Conservation (phyloP, 2,888 invertebrate genomes). For the Sisyra terminalis region DNA sequence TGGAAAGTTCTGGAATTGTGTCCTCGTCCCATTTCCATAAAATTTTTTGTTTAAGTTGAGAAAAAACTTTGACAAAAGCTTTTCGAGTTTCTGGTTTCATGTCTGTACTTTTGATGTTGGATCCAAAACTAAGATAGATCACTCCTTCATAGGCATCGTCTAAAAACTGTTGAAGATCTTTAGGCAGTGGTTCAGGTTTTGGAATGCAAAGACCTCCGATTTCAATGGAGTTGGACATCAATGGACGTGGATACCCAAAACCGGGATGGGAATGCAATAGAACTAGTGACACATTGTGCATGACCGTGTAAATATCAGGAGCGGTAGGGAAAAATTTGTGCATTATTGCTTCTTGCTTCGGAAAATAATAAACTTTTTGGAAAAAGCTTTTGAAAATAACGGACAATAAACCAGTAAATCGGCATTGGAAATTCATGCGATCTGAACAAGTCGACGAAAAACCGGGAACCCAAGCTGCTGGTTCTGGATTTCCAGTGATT, state of each 20-base stretch:
- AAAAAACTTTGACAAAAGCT: conserved; percentile 11
- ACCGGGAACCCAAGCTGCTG: conserved; percentile 21
- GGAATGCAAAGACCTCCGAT: conserved; percentile 15
- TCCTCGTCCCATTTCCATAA: conserved; percentile 12
- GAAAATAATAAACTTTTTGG: conserved; percentile 8
- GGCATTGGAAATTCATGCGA: conserved; percentile 21
- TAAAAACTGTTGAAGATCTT: conserved; percentile 9
- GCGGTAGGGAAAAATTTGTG: conserved; percentile 13
- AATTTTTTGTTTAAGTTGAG: conserved; percentile 10
- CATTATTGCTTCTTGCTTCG: conserved; percentile 10
- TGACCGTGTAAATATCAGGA: conserved; percentile 12
- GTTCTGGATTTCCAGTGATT: conserved; percentile 19
- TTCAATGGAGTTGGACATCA: conserved; percentile 15
- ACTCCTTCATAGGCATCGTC: conserved; percentile 9
- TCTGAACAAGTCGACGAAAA: conserved; percentile 16
- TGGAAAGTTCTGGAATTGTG: conserved; percentile 8
- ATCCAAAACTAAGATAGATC: conserved; percentile 10
- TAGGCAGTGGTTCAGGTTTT: conserved; percentile 10
- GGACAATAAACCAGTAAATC: conserved; percentile 18
- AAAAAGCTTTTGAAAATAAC: conserved; percentile 7
- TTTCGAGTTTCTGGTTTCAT: conserved; percentile 9
- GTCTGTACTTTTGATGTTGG: conserved; percentile 4
- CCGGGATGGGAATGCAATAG: conserved; percentile 15
- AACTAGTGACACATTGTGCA: conserved; percentile 12
- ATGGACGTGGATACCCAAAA: conserved; percentile 14